Base-by-base conservation (phyloP, 2,113 vertebrate genomes). In the Callocephalon fimbriatum region DNA sequence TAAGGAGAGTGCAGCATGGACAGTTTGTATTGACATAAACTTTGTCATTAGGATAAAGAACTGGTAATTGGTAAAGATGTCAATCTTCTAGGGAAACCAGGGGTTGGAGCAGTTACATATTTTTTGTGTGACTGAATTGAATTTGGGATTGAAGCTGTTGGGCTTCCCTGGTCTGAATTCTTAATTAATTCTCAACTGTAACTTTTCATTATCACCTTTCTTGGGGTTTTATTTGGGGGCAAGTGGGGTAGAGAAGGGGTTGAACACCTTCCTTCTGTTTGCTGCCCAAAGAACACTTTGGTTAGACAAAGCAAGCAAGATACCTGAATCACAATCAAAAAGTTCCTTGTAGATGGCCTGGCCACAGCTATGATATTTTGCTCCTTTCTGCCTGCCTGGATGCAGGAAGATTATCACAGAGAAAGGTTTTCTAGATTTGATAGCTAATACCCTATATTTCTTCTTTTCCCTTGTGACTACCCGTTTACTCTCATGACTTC, bases 61-160 rank as follows among this genome's bases (percentile, higher is more conserved):
- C 37, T 53, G 70, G 7, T 58, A 19, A 42, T 19, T 17, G n/a
- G 15, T 31, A 10, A 29, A 76, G 47, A 29, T 40, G 42, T 32
- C 47, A 2, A 0, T 63, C 67, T 77, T 45, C 50, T 9, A 27
- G 31, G n/a, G 40, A 91, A 83, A 65, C 12, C 6, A 31, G 26
- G 7, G 9, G 8, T 11, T 56, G 75, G 73, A 65, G 14, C 16
- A 16, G 32, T 78, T 58, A 14, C 2, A 0, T 58, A 0, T 19
- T 22, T 48, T 80, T 44, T 15, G 11, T 22, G 10, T 37, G 62
- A 48, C 1, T 54, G 26, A 59, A 37, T 51, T 56, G 38, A 48
- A n/a, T 51, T 38, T 65, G 31, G 22, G 25, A 19, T 48, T 53
- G 45, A 84, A 66, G 48, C 50, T 66, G 17, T 29, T 54, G n/a